Base-by-base conservation (phyloP, 2,888 invertebrate species). In the Unio pictorum region DNA sequence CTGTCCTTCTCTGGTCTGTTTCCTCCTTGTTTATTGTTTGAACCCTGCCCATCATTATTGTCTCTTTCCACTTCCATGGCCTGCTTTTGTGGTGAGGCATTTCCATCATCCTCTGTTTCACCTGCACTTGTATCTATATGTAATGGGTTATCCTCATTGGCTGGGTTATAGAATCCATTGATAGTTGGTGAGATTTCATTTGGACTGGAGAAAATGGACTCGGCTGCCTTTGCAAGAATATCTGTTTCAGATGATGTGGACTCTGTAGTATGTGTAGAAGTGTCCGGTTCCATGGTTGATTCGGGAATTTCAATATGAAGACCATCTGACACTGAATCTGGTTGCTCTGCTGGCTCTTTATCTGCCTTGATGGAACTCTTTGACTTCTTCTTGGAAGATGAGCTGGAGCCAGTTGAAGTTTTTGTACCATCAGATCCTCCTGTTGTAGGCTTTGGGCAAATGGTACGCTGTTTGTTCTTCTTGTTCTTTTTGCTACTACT, bases 211-310 rank as follows among this genome's bases (percentile, higher is more conserved):
- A 90, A 90, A 57, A 90, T 90, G 0, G 90, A 90, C 72, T 89
- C 89, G 18, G 90, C 88, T 26, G 90, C 90, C 81, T 90, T 87
- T 7, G 90, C 90, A 64, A 90, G 81, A 69, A 90, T 90, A 64
- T 81, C 81, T n/a, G 78, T 78, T 15, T 74, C 74, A 57, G 73
- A 74, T 56, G 78, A 72, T 26, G 77, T 73, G 15, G 77, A 71
- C 58, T 71, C 75, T 23, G 75, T 74, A 20, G 54, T 60, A 30
- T 66, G 62, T 26, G 62, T 70, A 18, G 75, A 69, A 15, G 71
- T 71, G 61, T 79, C 79, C 6, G 75, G 76, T 55, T 79, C 79
- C 20, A 78, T 76, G 26, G 75, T 75, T 57, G 77, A 77, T 61
- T 77, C 73, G 15, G 81, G 74, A 30, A 76, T 76, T 62, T 79